A percentile compares a stretch with the other conserved stretches of the same genome.
Conservation (phyloP, 2,888 invertebrate species). For the Oligia latruncula region DNA sequence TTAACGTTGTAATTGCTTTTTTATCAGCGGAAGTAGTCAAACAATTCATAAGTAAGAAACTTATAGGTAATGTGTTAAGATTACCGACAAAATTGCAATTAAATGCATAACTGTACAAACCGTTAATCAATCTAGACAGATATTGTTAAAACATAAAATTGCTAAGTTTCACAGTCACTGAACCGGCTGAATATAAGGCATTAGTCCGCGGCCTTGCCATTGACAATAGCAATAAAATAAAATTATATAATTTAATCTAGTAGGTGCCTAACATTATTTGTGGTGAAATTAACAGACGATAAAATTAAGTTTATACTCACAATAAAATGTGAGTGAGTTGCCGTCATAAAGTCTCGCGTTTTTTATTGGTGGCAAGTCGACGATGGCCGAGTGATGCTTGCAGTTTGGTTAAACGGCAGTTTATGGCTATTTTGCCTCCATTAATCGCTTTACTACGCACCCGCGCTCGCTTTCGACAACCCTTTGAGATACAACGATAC, state of each 20-base stretch:
- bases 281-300: conserved; percentile 90
- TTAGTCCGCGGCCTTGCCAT: conserved; percentile 80
- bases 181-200: conserved; percentile 75
- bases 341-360: conserved; percentile 90
- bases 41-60: no score
- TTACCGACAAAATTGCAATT: neutral
- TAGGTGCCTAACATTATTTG: conserved; percentile 87
- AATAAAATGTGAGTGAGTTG: conserved; percentile 90
- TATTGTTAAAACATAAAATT: conserved; percentile 17
- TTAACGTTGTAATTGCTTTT: neutral
- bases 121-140: conserved; percentile 12
- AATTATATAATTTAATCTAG: conserved; percentile 87
- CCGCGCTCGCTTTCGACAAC: conserved; percentile 83
- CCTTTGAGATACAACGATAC: conserved; percentile 73
- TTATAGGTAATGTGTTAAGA: neutral
- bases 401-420: conserved; percentile 90
- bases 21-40: no score
- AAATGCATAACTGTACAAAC: neutral
- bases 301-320: conserved; percentile 91
- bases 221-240: conserved; percentile 83
- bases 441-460: conserved; percentile 90
- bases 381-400: conserved; percentile 88
- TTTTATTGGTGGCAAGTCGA: conserved; percentile 88
- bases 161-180: conserved; percentile 65
- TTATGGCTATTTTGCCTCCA: conserved; percentile 90